Evolutionary conservation across 1,140 invertebrate species (phyloP).

Genomic region (Drosophila sechellia): DNA sequence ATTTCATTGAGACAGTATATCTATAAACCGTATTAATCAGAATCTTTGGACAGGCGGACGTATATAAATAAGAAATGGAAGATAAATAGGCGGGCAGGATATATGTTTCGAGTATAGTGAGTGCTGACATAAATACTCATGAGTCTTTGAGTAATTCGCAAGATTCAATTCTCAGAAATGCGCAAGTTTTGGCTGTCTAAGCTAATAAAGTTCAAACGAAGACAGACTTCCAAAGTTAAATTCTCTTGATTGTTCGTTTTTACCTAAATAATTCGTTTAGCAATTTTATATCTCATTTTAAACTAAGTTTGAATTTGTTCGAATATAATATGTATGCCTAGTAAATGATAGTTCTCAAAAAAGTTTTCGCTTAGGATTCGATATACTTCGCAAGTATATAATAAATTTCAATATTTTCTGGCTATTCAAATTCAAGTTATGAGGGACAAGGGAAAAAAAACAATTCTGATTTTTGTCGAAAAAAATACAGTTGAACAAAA

Average conservation of each 20-base stretch:
- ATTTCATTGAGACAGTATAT: conserved; percentile 19
- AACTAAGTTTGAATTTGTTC: conserved; percentile 19
- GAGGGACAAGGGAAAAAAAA: conserved; percentile 13
- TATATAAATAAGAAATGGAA: conserved; percentile 23
- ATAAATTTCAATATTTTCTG: conserved; percentile 7
- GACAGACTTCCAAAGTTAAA: conserved; percentile 11
- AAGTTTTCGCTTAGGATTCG: conserved; percentile 4
- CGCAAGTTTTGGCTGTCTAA: conserved; percentile 26
- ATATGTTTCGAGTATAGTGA: conserved; percentile 15
- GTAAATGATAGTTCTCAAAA: conserved; percentile 3
- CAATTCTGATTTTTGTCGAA: background rate
- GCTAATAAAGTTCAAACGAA: conserved; percentile 17
- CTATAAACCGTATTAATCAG: conserved; percentile 13
- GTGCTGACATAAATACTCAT: conserved; percentile 18
- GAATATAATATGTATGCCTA: conserved; percentile 13
- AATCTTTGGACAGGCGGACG: conserved; percentile 12
- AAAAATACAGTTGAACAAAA: too few relatives aligned
- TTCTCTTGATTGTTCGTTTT: conserved; percentile 2
- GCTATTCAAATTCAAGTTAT: conserved; percentile 5
- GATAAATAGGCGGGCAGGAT: conserved; percentile 35
- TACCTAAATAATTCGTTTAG: conserved; percentile 7
- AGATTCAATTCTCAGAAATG: conserved; percentile 33
- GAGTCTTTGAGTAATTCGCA: conserved; percentile 32
- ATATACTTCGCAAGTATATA: conserved; percentile 22
- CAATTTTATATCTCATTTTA: background rate